Base-by-base conservation (phyloP, 2,888 invertebrate genomes). In the Dryadula phaetusa region DNA sequence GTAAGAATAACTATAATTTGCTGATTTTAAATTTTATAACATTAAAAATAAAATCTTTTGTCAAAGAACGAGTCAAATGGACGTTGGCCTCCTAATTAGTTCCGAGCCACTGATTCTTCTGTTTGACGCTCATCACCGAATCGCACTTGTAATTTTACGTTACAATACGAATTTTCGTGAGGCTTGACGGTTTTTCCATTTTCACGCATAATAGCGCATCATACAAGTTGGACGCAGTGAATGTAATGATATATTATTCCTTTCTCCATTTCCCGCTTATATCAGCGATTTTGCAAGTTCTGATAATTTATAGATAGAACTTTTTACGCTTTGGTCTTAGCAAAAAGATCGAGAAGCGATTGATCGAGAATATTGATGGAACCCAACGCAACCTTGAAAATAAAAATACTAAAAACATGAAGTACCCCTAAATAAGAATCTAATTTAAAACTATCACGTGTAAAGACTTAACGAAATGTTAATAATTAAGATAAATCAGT, bases 81-180 rank as follows among this genome's bases (percentile, higher is more conserved):
- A 32, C 66, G 62, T 56, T 67, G 66, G 47, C 62, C 62, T 67
- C 56, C 56, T 67, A 62, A 67, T 67, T 67, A 56, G 66, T 67
- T 62, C 34, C 66, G 47, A 47, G 34, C 66, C 42, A 67, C 62
- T 46, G 66, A 40, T 49, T 62, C 62, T 54, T 46, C 53, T 49
- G 56, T 56, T 47, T 64, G 42, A 22, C 32, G 22, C 34, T 56
- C 47, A 64, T 47, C 25, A 64, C 40, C 37, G 47, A 47, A 64
- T 54, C 46, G 22, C 53, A 64, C 37, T 56, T 53, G n/a, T 40
- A 52, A 18, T 12, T 62, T 62, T 62, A 37, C 37, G 10, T 62
- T 22, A 40, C 25, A 37, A 32, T 61, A 14, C 32, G 20, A 3
- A 18, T 60, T 40, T 58, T 60, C 28, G 42, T 60, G 10, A 16